Evolutionary conservation across 2,113 vertebrate genomes (phyloP).

Genomic region (Catharus fuscescens): DNA sequence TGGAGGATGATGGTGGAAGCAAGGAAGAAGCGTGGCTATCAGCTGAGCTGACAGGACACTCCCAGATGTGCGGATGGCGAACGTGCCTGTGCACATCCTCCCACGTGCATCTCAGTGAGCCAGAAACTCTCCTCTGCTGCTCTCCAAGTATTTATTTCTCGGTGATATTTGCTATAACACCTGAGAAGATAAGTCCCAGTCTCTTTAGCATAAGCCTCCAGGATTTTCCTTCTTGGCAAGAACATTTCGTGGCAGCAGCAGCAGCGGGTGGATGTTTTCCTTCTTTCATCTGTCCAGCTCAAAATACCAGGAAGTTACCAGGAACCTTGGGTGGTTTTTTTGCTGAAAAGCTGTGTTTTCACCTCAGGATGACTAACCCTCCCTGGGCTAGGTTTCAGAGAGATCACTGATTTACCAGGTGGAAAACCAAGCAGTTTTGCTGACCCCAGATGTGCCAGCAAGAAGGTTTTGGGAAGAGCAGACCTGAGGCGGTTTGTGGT

Average conservation of each 20-base stretch:
- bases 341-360: not conserved
- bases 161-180: slow-evolving; percentile 39
- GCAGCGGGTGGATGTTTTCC: not conserved
- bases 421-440: not conserved
- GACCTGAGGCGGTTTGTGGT: rapidly evolving
- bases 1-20: not conserved
- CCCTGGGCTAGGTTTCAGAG: rapidly evolving
- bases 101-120: not conserved
- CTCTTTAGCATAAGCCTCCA: slow-evolving; percentile 44
- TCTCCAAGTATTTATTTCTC: slow-evolving; percentile 14
- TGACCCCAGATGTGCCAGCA: not conserved
- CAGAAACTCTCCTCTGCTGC: not conserved
- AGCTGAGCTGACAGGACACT: not conserved
- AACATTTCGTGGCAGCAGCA: not conserved
- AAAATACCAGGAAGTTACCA: not conserved
- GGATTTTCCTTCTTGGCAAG: slow-evolving; percentile 26
- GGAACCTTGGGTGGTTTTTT: not conserved
- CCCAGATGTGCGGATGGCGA: not conserved
- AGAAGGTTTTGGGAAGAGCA: not conserved
- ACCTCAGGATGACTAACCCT: not conserved
- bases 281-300: not conserved
- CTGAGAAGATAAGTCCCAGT: slow-evolving; percentile 45
- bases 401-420: not conserved
- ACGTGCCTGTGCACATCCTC: not conserved
- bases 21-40: not conserved